Conservation (phyloP, 1,140 invertebrate species). For the Doryteuthis pealeii region DNA sequence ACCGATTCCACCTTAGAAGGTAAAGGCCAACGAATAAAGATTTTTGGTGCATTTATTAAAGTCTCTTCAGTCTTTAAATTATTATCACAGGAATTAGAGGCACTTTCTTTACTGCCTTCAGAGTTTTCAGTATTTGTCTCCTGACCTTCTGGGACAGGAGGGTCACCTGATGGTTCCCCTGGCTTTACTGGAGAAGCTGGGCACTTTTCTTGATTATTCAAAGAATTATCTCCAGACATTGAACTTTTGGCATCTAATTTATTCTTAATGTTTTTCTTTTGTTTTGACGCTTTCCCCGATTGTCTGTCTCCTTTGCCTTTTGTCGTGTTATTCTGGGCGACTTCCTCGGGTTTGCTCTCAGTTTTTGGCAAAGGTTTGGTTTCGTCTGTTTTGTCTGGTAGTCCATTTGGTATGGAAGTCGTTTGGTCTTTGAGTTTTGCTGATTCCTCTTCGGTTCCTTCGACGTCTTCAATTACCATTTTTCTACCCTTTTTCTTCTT, state of each 20-base stretch:
- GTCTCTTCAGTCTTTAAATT: not conserved
- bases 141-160: slow-evolving; percentile 9
- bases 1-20: slow-evolving; percentile 30
- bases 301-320: slow-evolving; percentile 7
- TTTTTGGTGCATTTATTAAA: slow-evolving; percentile 21
- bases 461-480: slow-evolving; percentile 54
- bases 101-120: slow-evolving; percentile 1
- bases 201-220: not conserved
- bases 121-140: not conserved
- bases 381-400: not conserved
- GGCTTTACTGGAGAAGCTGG: not conserved
- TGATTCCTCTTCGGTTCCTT: slow-evolving; percentile 18
- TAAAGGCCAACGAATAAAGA: slow-evolving; percentile 38
- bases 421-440: not conserved
- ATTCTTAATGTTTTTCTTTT: not conserved
- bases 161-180: slow-evolving; percentile 11
- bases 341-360: too few relatives aligned
- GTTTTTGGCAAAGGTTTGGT: not conserved
- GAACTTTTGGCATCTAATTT: slow-evolving; percentile 2
- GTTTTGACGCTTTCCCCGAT: not conserved
- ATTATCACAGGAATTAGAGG: not conserved
- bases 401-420: not conserved
- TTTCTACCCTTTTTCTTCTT: slow-evolving; percentile 44
- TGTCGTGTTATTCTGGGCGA: slow-evolving; percentile 10
- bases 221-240: slow-evolving; percentile 3